Conservation (phyloP, 2,888 invertebrate species). For the Mesodorylaimus sp. region DNA sequence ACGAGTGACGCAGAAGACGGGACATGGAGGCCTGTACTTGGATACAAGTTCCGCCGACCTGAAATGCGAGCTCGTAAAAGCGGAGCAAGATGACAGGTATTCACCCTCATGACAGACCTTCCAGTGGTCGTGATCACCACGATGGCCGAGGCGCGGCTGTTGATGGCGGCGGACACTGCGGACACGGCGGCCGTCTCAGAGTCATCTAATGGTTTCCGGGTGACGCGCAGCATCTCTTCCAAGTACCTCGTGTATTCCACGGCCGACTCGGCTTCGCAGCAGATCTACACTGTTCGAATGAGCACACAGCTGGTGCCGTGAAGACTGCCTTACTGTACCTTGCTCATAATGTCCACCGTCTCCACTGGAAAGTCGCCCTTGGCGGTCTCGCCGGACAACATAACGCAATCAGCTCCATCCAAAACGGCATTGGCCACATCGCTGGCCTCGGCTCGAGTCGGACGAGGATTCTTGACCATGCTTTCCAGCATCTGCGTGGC, state of each 20-base stretch:
- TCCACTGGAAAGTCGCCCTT: constrained; percentile 88
- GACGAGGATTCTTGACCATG: constrained; percentile 92
- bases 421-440: constrained; percentile 94
- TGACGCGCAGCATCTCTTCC: constrained; percentile 46
- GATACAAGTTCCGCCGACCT: constrained; percentile 68
- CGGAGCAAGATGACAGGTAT: background rate
- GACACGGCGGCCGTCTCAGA: constrained; percentile 81
- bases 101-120: constrained; percentile 22
- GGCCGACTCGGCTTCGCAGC: constrained; percentile 88
- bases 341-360: constrained; percentile 46
- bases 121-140: constrained; percentile 61
- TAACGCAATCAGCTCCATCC: constrained; percentile 93
- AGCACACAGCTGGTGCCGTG: too few species aligned
- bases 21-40: constrained; percentile 64
- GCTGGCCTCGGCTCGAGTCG: constrained; percentile 84
- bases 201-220: constrained; percentile 48
- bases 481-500: constrained; percentile 93
- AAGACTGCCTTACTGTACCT: constrained; percentile 25
- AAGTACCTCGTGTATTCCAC: constrained; percentile 80
- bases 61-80: background rate
- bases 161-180: constrained; percentile 75
- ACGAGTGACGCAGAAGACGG: constrained; percentile 75
- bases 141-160: constrained; percentile 69
- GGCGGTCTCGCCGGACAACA: constrained; percentile 97
- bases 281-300: constrained; percentile 44